Evolutionary conservation across 1,140 invertebrate species (phyloP), one percentile per base, ranked within the genome.

Genomic region (Pseudomyrmex dendroicus): DNA sequence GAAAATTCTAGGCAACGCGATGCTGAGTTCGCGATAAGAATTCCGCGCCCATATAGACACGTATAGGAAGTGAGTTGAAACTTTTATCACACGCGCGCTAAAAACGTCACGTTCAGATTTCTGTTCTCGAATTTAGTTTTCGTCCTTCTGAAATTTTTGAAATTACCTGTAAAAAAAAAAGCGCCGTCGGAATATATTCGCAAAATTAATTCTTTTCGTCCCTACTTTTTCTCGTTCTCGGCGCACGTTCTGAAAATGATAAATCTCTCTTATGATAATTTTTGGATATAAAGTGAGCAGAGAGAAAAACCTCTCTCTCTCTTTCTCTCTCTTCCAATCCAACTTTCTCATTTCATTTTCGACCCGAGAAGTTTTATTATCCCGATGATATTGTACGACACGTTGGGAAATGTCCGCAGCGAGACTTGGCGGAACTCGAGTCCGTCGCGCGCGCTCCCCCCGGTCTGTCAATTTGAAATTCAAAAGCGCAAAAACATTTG

Each of bases 401-500:
- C 64, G 62, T 78, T 25, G 76, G 76, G 76, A 70, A 44, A 78
- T 68, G 74, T 78, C 74, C 54, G 52, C 35, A 1, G 17, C 44
- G 20, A 57, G 52, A 78, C 74, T 78, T 64, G 4, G 74, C 63
- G 22, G 35, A 70, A 59, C 64, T 70, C 76, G 9, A 57, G 64
- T 70, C 54, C 76, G 70, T 59, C 54, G 44, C 25, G 25, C 25
- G 25, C 25, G 25, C 35, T 35, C 0, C 35, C 7, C 35, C 54
- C 54, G 76, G 76, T 13, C 66, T 54, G 64, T 78, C 64, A 78
- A 78, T 78, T 78, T 78, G 44, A 78, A 78, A 78, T 78, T 78
- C 66, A 78, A 70, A 78, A 70, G 67, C 12, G 64, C 64, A 70
- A 70, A 77, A 78, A 78, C 54, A 70, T 78, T 70, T 70, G 76